Evolutionary conservation across 2,888 invertebrate genomes (phyloP).

Genomic region (Flabesymbios commensalis): DNA sequence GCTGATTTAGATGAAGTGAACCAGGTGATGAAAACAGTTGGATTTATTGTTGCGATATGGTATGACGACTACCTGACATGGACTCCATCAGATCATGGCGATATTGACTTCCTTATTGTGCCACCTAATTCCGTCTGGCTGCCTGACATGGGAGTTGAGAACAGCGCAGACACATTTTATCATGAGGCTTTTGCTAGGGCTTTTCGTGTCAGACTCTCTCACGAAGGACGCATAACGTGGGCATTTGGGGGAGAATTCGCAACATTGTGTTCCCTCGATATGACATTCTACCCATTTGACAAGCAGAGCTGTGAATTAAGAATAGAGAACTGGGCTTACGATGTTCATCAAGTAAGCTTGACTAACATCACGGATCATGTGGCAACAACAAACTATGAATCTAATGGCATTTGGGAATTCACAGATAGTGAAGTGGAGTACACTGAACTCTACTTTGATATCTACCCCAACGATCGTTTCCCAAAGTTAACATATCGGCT

Average conservation of each 20-base stretch:
- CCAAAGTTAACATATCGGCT: neutral
- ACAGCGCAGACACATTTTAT: slow-evolving; percentile 13
- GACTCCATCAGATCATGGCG: neutral
- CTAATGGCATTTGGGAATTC: neutral
- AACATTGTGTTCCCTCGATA: slow-evolving; percentile 9
- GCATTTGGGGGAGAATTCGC: slow-evolving; percentile 8
- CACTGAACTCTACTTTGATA: neutral
- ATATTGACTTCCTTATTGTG: neutral
- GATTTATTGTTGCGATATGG: too few relatives aligned
- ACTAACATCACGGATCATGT: neutral
- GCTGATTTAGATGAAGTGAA: too few relatives aligned
- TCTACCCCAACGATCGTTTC: neutral
- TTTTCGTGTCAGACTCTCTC: slow-evolving; percentile 9
- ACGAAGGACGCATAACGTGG: slow-evolving; percentile 10
- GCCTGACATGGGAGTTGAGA: slow-evolving; percentile 1
- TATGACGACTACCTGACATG: neutral
- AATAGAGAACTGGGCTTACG: slow-evolving; percentile 15
- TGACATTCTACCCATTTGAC: slow-evolving; percentile 20
- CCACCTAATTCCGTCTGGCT: neutral
- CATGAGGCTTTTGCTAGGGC: slow-evolving; percentile 2
- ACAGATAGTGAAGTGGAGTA: neutral
- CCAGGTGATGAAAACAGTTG: too few relatives aligned
- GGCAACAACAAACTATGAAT: neutral
- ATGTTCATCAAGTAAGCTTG: neutral
- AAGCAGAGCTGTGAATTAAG: slow-evolving; percentile 6